These are phyloP conservation scores for Ataeniobius toweri DNA, from an alignment of 2,797 vertebrate species.

Conservation along the genomic window DNA sequence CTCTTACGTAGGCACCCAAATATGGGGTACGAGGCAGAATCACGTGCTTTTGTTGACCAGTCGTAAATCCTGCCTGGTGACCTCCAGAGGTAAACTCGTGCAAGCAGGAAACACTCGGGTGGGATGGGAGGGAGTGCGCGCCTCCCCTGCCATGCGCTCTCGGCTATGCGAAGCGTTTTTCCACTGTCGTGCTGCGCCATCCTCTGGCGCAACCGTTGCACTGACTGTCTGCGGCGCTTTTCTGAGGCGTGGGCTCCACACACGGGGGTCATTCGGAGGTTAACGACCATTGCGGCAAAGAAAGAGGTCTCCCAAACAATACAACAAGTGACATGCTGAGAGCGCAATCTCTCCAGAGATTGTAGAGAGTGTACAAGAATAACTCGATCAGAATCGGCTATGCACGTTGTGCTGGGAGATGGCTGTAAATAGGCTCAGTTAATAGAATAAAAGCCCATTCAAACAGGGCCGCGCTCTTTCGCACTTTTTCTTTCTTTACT, in stretches of 20 bases:
- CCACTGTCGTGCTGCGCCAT: conserved; percentile 90
- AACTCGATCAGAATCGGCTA: conserved; percentile 58
- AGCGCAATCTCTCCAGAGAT: conserved; percentile 57
- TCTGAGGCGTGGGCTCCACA: conserved; percentile 69
- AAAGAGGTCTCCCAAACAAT: conserved; percentile 71
- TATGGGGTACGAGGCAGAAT: conserved; percentile 98
- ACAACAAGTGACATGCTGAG: conserved; percentile 73
- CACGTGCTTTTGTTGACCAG: conserved; percentile 99
- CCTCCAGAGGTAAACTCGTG: conserved; percentile 99
- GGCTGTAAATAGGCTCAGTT: conserved; percentile 52
- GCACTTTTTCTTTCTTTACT: not conserved
- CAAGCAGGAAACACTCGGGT: conserved; percentile 90
- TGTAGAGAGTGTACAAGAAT: conserved; percentile 38
- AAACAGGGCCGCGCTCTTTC: conserved; percentile 11
- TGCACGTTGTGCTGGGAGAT: conserved; percentile 52
- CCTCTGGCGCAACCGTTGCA: conserved; percentile 82
- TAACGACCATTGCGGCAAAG: conserved; percentile 93
- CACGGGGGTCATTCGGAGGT: conserved; percentile 91
- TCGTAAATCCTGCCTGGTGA: conserved; percentile 99
- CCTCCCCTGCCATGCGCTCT: conserved; percentile 51
- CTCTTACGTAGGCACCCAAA: conserved; percentile 99
- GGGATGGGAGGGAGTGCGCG: conserved; percentile 82
- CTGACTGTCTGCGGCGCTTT: conserved; percentile 69
- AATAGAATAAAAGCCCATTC: conserved; percentile 65
- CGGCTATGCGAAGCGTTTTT: conserved; percentile 55